phyloP scores from a whole-genome alignment of 2,797 vertebrate species.

The Notolepis coatsorum region DNA sequence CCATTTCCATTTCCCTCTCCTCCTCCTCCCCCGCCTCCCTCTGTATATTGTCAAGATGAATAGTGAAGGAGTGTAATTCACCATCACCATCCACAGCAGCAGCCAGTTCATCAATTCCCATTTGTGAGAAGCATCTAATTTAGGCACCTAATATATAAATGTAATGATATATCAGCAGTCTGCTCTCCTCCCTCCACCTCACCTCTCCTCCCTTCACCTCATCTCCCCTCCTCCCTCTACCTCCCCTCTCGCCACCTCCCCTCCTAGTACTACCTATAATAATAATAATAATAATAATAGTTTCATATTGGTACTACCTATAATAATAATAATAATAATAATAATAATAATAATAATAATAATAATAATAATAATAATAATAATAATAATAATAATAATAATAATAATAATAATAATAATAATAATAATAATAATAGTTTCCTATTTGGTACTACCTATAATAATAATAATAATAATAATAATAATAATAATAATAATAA shows the following conservation, averaged over 20 bases:
- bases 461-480: too few species aligned
- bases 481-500: too few species aligned
- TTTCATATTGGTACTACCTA: too few species aligned
- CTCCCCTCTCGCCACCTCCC: slow-evolving; percentile 16
- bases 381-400: too few species aligned
- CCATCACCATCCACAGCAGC: slow-evolving; percentile 64
- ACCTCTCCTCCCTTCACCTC: slow-evolving; percentile 14
- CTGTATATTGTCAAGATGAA: slow-evolving; percentile 69
- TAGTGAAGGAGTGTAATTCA: slow-evolving; percentile 57
- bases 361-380: too few species aligned
- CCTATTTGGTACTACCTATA: too few species aligned
- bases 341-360: too few species aligned
- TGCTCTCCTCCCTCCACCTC: slow-evolving; percentile 24
- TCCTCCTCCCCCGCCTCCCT: slow-evolving; percentile 32
- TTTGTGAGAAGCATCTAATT: slow-evolving; percentile 83
- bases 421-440: too few species aligned
- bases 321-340: too few species aligned
- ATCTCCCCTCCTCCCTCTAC: slow-evolving; percentile 21
- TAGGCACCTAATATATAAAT: slow-evolving; percentile 82
- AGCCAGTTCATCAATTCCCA: slow-evolving; percentile 84
- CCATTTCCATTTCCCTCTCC: slow-evolving; percentile 15
- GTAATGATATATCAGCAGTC: slow-evolving; percentile 81
- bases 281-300: too few species aligned
- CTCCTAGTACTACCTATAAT: too few species aligned
- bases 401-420: too few species aligned